Evolutionary conservation across 2,797 vertebrate species (phyloP), one percentile per base, ranked within the genome.

Genomic region (Lepilemur septentrionalis): DNA sequence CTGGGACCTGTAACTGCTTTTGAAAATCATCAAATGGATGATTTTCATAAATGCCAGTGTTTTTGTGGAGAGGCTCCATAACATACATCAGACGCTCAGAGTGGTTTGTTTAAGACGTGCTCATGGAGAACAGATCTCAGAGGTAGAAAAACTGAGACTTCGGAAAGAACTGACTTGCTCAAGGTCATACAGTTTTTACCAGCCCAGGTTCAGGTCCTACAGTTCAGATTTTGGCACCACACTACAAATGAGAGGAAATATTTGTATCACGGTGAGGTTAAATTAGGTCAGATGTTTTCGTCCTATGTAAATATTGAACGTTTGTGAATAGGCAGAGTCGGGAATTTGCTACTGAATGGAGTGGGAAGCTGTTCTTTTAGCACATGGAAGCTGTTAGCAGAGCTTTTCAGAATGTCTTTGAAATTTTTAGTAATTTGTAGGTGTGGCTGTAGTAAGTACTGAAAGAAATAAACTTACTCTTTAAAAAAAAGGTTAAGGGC

Each of bases 201-300:
- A 86, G 35, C 35, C 55, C 25, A 35, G 30, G 48, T 79, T 52
- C 61, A 59, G 70, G 41, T 78, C 50, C 63, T 48, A 48, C 11
- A 48, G 63, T 70, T 93, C 70, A 32, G 52, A 28, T 84, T 80
- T 90, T 84, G n/a, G 79, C 93, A 93, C 55, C 43, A 75, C 63
- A 94, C 25, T 94, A 32, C 28, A 25, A 75, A 93, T 95, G n/a
- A 83, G 85, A 94, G 93, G 85, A 94, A 94, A 61, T 67, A 89
- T 72, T 94, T 80, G 61, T 87, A 65, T 97, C 41, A 17, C 4
- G 4, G 48, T 38, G 70, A 83, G 79, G 79, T 89, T 81, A 81
- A 91, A 94, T 89, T 52, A 84, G 89, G 91, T 59, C 61, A 65
- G 5, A 43, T 28, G 18, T 72, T 81, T 93, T 82, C 82, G 79